A percentile compares a stretch with the other conserved stretches of the same genome.
phyloP scores from a whole-genome alignment of 2,797 vertebrate species.

The Podarcis lilfordi region DNA sequence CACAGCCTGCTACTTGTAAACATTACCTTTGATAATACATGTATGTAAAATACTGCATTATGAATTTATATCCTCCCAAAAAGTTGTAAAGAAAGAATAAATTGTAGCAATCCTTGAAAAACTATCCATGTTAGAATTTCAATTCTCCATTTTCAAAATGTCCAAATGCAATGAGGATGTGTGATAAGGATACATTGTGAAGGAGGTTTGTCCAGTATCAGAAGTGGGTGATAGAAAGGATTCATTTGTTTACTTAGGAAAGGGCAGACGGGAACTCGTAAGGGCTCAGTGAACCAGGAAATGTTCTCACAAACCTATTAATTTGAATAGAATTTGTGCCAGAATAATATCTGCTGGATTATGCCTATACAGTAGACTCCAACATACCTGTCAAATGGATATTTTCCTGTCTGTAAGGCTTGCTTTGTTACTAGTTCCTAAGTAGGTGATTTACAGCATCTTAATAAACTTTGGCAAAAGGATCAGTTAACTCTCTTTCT shows the following conservation, averaged over 20 bases:
- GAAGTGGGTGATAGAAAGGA: not conserved
- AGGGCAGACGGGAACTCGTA: not conserved
- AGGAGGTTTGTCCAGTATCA: not conserved
- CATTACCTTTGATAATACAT: not conserved
- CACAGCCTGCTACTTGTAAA: not conserved
- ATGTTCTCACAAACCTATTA: not conserved
- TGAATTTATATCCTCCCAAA: not conserved
- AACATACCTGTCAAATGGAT: not conserved
- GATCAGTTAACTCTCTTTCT: constrained; percentile 33
- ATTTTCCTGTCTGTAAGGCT: not conserved
- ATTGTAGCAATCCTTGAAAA: not conserved
- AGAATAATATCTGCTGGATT: not conserved
- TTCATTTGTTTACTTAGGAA: not conserved
- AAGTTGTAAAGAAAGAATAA: not conserved
- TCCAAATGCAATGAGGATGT: not conserved
- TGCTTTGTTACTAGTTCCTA: constrained; percentile 21
- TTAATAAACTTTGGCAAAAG: constrained; percentile 5
- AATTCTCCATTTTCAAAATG: not conserved
- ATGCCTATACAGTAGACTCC: not conserved
- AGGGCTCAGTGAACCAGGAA: not conserved
- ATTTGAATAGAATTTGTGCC: not conserved
- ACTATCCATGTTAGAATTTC: not conserved
- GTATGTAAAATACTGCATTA: not conserved
- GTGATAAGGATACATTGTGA: not conserved
- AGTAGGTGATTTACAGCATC: constrained; percentile 24